Base-by-base conservation (phyloP, 2,797 vertebrate genomes). In the Gallinago stenura region DNA sequence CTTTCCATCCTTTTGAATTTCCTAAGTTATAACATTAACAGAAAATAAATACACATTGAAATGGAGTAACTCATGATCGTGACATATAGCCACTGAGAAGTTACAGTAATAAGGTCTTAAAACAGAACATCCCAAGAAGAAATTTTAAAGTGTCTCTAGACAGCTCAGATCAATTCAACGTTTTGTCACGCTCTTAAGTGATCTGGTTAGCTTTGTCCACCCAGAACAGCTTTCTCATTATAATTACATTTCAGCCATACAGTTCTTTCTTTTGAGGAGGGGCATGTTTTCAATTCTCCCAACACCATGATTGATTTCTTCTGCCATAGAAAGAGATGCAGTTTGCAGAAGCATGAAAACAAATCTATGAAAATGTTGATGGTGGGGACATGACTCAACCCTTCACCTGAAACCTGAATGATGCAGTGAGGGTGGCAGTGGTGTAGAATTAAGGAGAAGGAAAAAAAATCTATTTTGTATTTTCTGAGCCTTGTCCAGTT, bases 11-110 rank as follows among this genome's bases (percentile, higher is more conserved):
- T 96, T 84, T 71, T 83, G 93, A 97, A 98, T 97, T 97, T 96
- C 86, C 90, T 87, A 96, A 96, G 96, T 97, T 97, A 97, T 96
- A 98, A 97, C 96, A 97, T 97, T 98, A 98, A 97, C 92, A 92
- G 93, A 97, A 97, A 97, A 97, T 96, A 97, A 98, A 93, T 94
- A 91, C 83, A 71, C 91, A 58, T 85, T 90, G 94, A 93, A 95
- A 87, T 94, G 71, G 88, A 90, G 80, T 89, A 83, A 87, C 89
- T 87, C 48, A 58, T 71, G 92, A 39, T 91, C 19, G 12, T 93
- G 88, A 91, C 83, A 94, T 57, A 18, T 7, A 85, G 88, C 60
- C 46, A 60, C 73, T 43, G 83, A 69, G 70, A 89, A 87, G 58
- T 84, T 50, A 71, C 48, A 83, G 73, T 90, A 85, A 91, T 91